These are phyloP conservation scores for Listrodromus nycthemerus DNA, from an alignment of 2,888 invertebrate genomes.

Conservation along the genomic window DNA sequence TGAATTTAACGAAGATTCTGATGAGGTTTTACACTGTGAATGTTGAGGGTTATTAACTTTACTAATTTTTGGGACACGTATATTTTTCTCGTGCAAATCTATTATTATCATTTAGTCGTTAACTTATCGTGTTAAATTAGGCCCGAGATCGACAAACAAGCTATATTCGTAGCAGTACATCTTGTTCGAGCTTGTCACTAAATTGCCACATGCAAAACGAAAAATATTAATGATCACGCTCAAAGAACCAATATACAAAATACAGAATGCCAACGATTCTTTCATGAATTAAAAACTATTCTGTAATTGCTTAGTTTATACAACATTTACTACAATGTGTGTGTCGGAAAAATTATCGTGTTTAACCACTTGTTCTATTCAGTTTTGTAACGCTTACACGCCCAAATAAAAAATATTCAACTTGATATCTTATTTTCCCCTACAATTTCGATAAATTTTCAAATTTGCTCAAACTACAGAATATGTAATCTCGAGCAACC, in stretches of 20 bases:
- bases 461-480: slow-evolving; percentile 14
- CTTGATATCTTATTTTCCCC: background rate
- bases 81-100: slow-evolving; percentile 1
- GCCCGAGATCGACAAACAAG: slow-evolving; percentile 73
- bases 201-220: slow-evolving; percentile 50
- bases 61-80: slow-evolving; percentile 18
- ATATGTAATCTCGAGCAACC: background rate
- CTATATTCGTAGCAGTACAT: slow-evolving; percentile 67
- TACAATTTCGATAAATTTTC: slow-evolving; percentile 6
- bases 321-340: slow-evolving; percentile 77
- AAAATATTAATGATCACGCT: slow-evolving; percentile 40
- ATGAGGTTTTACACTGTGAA: slow-evolving; percentile 4
- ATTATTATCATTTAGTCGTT: slow-evolving; percentile 40
- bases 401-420: slow-evolving; percentile 19
- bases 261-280: slow-evolving; percentile 73
- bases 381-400: slow-evolving; percentile 56
- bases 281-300: slow-evolving; percentile 74
- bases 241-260: slow-evolving; percentile 75
- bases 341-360: slow-evolving; percentile 71
- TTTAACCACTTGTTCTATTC: slow-evolving; percentile 75
- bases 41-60: slow-evolving; percentile 9
- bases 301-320: slow-evolving; percentile 78
- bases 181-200: slow-evolving; percentile 49
- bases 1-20: slow-evolving; percentile 11
- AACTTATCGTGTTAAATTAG: slow-evolving; percentile 72